These are phyloP conservation scores for Bombus sylvicola DNA, from an alignment of 1,140 invertebrate species.

Conservation along the genomic window DNA sequence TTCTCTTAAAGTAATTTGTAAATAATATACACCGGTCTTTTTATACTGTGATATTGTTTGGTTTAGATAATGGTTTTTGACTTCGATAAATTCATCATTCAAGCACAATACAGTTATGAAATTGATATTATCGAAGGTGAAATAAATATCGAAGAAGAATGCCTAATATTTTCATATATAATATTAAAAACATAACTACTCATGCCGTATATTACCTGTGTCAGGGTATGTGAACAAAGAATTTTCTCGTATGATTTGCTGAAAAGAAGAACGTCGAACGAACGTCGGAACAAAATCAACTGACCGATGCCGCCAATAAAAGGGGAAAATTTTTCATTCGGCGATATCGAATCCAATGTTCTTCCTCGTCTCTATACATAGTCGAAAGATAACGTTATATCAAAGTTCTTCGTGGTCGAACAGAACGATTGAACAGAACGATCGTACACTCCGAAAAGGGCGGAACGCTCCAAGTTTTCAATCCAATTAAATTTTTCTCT, in stretches of 20 bases:
- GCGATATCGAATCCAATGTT: conserved; percentile 41
- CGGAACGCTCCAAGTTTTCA: conserved; percentile 54
- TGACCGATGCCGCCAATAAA: conserved; percentile 44
- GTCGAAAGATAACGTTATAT: conserved; percentile 53
- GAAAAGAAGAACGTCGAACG: not conserved
- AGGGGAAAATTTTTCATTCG: conserved; percentile 50
- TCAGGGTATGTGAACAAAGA: not conserved
- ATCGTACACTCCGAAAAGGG: conserved; percentile 37
- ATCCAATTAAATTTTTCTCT: conserved; percentile 62
- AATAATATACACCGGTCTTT: too few relatives aligned
- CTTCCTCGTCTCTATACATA: conserved; percentile 2
- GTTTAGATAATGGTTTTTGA: too few relatives aligned
- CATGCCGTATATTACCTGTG: too few relatives aligned
- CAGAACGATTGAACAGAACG: conserved; percentile 28
- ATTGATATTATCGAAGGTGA: too few relatives aligned
- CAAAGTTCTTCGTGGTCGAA: conserved; percentile 50
- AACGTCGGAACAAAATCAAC: conserved; percentile 7
- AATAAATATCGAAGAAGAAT: too few relatives aligned
- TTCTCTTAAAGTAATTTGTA: too few relatives aligned
- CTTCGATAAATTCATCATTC: too few relatives aligned
- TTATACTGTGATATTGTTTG: too few relatives aligned
- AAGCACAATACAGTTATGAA: too few relatives aligned
- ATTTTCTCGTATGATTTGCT: not conserved
- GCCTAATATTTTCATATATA: not conserved
- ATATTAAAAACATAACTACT: not conserved